These are phyloP conservation scores for Meiosimyza platycephala DNA, from an alignment of 2,888 invertebrate species.

Conservation along the genomic window DNA sequence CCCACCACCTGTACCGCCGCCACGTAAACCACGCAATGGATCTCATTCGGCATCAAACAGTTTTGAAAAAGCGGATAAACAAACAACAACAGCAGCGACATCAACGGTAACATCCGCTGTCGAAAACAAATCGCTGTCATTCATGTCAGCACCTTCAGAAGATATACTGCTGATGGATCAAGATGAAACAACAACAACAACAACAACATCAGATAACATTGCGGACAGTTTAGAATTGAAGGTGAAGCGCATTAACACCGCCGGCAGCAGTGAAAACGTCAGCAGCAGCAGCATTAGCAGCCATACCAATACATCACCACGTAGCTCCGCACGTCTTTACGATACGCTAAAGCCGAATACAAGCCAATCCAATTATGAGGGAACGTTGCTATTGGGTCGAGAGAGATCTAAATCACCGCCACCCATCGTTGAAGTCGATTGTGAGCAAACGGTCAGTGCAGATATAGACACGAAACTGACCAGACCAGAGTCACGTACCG, in stretches of 20 bases:
- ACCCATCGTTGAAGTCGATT: constrained; percentile 32
- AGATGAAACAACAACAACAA: constrained; percentile 48
- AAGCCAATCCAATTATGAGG: constrained; percentile 64
- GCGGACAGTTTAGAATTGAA: neutral
- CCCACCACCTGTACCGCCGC: constrained; percentile 72
- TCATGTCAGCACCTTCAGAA: constrained; percentile 47
- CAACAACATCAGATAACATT: constrained; percentile 30
- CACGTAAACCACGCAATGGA: constrained; percentile 66
- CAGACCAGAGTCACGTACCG: constrained; percentile 72
- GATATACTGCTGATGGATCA: constrained; percentile 56
- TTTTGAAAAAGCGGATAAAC: constrained; percentile 56
- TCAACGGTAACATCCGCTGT: constrained; percentile 43
- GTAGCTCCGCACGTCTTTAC: constrained; percentile 44
- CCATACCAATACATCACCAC: constrained; percentile 11
- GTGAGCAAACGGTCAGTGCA: constrained; percentile 43
- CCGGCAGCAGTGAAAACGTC: constrained; percentile 27
- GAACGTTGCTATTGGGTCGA: constrained; percentile 53
- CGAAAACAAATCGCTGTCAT: constrained; percentile 40
- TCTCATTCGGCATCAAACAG: constrained; percentile 69
- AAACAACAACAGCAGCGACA: constrained; percentile 8
- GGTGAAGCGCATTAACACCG: neutral
- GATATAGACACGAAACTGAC: constrained; percentile 67
- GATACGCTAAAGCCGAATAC: constrained; percentile 59
- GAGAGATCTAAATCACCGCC: constrained; percentile 59
- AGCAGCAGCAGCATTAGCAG: constrained; percentile 27